These are phyloP conservation scores for Agrotis clavis DNA, from an alignment of 2,888 invertebrate species.

Conservation along the genomic window DNA sequence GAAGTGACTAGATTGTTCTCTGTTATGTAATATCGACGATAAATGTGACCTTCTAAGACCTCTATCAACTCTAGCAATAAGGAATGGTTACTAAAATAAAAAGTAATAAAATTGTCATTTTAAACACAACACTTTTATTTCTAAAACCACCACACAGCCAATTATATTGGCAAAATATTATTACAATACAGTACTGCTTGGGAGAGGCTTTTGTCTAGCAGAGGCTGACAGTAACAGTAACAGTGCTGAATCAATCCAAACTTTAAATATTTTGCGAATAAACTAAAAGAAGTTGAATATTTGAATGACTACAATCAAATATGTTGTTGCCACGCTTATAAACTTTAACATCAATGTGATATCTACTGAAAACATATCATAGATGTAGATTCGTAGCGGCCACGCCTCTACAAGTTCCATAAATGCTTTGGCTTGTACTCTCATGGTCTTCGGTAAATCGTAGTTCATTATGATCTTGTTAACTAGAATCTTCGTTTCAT, in stretches of 20 bases:
- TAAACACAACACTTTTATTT: constrained; percentile 38
- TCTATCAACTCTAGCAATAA: neutral
- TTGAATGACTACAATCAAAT: constrained; percentile 83
- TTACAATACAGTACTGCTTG: constrained; percentile 14
- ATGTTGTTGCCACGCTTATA: constrained; percentile 82
- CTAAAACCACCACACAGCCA: neutral
- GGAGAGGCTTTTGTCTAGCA: too few relatives aligned
- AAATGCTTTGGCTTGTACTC: constrained; percentile 81
- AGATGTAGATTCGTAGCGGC: constrained; percentile 75
- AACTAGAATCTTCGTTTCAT: constrained; percentile 74
- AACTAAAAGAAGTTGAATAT: constrained; percentile 72
- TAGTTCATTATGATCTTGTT: constrained; percentile 83
- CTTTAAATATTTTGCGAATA: neutral
- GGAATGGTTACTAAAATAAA: neutral
- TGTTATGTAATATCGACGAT: neutral
- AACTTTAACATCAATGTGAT: constrained; percentile 82
- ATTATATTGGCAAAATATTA: neutral
- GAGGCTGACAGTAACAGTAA: too few relatives aligned
- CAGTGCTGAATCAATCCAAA: constrained; percentile 15
- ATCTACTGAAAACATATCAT: constrained; percentile 82
- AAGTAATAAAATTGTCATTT: neutral
- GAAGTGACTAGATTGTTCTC: neutral
- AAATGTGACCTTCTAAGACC: too few relatives aligned
- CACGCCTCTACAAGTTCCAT: constrained; percentile 80
- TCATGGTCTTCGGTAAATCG: constrained; percentile 74